phyloP scores from a whole-genome alignment of 2,113 vertebrate genomes.

The Montifringilla adamsi region DNA sequence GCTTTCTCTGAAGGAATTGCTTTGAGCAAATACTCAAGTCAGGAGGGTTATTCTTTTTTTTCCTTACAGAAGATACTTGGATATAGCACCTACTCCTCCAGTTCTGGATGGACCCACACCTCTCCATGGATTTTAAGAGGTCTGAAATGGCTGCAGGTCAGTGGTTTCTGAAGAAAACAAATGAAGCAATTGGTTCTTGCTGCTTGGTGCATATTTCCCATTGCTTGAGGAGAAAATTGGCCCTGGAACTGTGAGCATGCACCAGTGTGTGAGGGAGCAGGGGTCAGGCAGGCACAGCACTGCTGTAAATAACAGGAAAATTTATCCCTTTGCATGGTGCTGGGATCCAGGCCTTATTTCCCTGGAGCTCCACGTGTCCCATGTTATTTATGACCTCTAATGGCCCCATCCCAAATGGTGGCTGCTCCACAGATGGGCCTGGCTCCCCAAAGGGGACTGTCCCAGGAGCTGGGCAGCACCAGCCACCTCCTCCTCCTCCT shows the following conservation, averaged over 20 bases:
- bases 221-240: not conserved
- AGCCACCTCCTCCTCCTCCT: not conserved
- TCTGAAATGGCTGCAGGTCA: not conserved
- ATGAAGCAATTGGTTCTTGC: not conserved
- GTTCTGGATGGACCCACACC: not conserved
- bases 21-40: not conserved
- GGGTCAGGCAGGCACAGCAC: not conserved
- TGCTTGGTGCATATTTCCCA: not conserved
- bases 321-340: not conserved
- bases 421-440: conserved; percentile 31
- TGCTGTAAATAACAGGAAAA: conserved; percentile 34
- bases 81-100: not conserved
- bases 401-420: conserved; percentile 21
- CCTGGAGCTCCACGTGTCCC: conserved; percentile 10
- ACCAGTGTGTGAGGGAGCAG: not conserved
- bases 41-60: not conserved
- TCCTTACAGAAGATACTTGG: not conserved
- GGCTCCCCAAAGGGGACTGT: not conserved
- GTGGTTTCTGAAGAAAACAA: not conserved
- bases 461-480: not conserved
- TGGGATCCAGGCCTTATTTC: conserved; percentile 10
- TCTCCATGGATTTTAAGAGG: not conserved
- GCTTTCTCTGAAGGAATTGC: not conserved
- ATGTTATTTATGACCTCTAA: conserved; percentile 53
- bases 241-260: not conserved